Base-by-base conservation (phyloP, 2,797 vertebrate genomes). In the Brachyalestes nurse region DNA sequence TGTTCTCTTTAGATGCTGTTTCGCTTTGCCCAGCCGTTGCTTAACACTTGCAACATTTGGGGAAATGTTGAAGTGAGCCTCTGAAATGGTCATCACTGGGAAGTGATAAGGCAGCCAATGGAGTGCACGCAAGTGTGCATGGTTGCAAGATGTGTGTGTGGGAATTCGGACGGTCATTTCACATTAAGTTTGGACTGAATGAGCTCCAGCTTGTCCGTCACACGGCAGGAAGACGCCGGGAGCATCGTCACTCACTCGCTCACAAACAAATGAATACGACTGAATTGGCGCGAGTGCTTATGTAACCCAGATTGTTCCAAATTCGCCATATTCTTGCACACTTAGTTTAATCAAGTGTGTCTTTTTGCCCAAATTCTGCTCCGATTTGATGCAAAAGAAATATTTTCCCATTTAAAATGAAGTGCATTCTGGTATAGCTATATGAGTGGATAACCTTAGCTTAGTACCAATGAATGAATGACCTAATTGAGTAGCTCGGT, bases 31-130 rank as follows among this genome's bases (percentile, higher is more conserved):
- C 19, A 25, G 42, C 21, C 64, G 16, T 80, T 84, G 79, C 81
- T 42, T 75, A 83, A 86, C 78, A 47, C 55, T 84, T 86, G 81
- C 83, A 79, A 77, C 81, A 86, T n/a, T 4, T 62, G 72, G 45
- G 72, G 81, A 85, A 85, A 81, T 81, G 73, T 75, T 78, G 75
- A 79, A 84, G 88, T 86, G 34, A 65, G 51, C 42, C n/a, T 72
- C 70, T 82, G 21, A 53, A 82, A 73, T 84, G 71, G 74, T 64
- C 77, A 47, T 75, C 72, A 79, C 64, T 75, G 75, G 77, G 83
- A 84, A 78, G 74, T 69, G 66, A 75, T 80, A 40, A 51, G 77
- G 38, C 70, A 69, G 71, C 42, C 77, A 12, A 14, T 47, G 51
- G 58, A 71, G 40, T 49, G 42, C 49, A 21, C 65, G 57, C 23